These are phyloP conservation scores for Gavialis gangeticus DNA, from an alignment of 2,113 vertebrate species.

Conservation along the genomic window DNA sequence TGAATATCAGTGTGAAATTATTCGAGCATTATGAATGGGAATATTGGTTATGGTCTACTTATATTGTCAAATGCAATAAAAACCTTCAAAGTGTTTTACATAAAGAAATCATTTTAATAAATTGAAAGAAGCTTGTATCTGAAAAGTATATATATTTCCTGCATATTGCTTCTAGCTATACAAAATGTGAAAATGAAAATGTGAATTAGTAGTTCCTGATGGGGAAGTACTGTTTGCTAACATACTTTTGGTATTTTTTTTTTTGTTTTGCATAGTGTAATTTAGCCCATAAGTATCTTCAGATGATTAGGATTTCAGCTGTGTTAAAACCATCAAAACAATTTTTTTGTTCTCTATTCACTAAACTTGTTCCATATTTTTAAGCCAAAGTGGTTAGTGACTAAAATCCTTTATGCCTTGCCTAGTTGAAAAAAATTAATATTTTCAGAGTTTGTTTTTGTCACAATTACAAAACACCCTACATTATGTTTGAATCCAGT, in stretches of 20 bases:
- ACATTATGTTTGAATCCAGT: neutral
- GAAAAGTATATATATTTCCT: neutral
- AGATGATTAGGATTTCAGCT: conserved; percentile 15
- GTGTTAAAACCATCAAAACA: neutral
- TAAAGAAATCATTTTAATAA: neutral
- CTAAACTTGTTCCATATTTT: neutral
- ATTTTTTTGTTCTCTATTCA: neutral
- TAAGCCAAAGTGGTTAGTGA: neutral
- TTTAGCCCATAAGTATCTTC: neutral
- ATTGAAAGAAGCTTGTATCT: neutral
- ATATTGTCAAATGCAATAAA: neutral
- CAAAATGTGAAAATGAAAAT: neutral
- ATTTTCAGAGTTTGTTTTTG: neutral
- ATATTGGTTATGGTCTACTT: neutral
- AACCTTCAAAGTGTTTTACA: neutral
- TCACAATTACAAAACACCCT: neutral
- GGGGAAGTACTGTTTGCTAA: neutral
- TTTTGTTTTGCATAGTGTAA: neutral
- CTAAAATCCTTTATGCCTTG: neutral
- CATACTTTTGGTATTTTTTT: conserved; percentile 6
- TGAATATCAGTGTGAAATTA: neutral
- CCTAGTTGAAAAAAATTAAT: neutral
- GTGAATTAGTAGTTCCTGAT: neutral
- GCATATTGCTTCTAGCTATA: neutral
- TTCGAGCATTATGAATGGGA: neutral